Evolutionary conservation across 2,888 invertebrate species (phyloP).

Genomic region (Tetheella fluctuosa): DNA sequence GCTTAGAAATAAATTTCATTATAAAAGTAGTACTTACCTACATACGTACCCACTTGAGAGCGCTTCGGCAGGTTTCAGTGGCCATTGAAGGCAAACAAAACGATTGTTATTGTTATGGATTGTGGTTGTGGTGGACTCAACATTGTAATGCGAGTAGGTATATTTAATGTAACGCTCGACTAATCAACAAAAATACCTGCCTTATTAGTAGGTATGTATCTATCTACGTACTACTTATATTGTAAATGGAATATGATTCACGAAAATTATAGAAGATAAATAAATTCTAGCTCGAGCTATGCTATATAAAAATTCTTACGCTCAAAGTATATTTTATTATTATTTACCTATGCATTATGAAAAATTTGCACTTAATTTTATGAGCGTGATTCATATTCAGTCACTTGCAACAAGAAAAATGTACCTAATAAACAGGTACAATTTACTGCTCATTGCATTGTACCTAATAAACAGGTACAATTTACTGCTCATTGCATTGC

Average conservation of each 20-base stretch:
- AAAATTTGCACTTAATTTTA: not conserved
- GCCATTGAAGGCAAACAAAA: not conserved
- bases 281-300: too few relatives aligned
- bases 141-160: too few relatives aligned
- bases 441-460: not conserved
- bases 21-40: too few relatives aligned
- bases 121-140: not conserved
- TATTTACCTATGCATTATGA: not conserved
- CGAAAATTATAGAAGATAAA: too few relatives aligned
- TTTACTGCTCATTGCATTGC: not conserved
- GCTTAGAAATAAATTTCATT: not conserved
- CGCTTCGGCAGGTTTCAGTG: not conserved
- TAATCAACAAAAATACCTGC: too few relatives aligned
- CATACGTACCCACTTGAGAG: not conserved
- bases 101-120: conserved; percentile 2
- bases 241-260: too few relatives aligned
- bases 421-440: not conserved
- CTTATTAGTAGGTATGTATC: too few relatives aligned
- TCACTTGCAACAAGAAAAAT: not conserved
- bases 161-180: too few relatives aligned
- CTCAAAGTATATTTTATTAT: not conserved
- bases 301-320: too few relatives aligned
- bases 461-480: not conserved
- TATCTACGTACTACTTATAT: too few relatives aligned
- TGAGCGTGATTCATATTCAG: conserved; percentile 1